Base-by-base conservation (phyloP, 2,113 vertebrate species). In the Myocastor coypus region DNA sequence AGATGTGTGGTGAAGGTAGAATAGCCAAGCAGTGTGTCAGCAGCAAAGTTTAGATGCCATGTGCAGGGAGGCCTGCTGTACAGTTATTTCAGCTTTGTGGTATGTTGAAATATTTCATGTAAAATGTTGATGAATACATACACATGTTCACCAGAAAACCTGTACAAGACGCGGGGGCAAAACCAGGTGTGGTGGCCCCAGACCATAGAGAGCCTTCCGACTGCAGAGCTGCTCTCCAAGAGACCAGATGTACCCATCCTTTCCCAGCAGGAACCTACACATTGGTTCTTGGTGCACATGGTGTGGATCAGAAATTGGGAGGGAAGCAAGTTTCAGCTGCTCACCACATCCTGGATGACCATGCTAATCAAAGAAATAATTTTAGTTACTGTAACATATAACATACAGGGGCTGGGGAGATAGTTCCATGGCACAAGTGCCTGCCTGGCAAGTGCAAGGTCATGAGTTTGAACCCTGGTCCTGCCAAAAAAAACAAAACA, bases 91-190 rank as follows among this genome's bases (percentile, higher is more conserved):
- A 50, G 3, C 42, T 80, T 85, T 20, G 32, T 28, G 57, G 2
- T 17, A 3, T 42, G n/a, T 84, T 57, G 20, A 77, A 80, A 61
- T 7, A 0, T 50, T 69, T 64, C 17, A 37, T 26, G 4, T 34
- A 24, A 85, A 73, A 16, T n/a, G 1, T 20, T 19, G 17, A 9
- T 6, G 26, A 87, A 32, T 16, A 50, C 26, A 19, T n/a, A 1
- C 0, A 0, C 3, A 0, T 7, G 69, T 40, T 63, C 57, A 57
- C 50, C 46, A 26, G 13, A 40, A 46, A 66, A 82, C 14, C 2
- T 2, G 2, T 37, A 8, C 19, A 9, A 28, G 90, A 82, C 30
- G 1, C 17, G 34, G 59, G 12, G 59, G n/a, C 20, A 7, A n/a
- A n/a, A n/a, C n/a, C n/a, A n/a, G n/a, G n/a, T n/a, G n/a, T n/a